These are phyloP conservation scores for Trypoxylon attenuatum DNA, from an alignment of 2,888 invertebrate genomes.

Conservation along the genomic window DNA sequence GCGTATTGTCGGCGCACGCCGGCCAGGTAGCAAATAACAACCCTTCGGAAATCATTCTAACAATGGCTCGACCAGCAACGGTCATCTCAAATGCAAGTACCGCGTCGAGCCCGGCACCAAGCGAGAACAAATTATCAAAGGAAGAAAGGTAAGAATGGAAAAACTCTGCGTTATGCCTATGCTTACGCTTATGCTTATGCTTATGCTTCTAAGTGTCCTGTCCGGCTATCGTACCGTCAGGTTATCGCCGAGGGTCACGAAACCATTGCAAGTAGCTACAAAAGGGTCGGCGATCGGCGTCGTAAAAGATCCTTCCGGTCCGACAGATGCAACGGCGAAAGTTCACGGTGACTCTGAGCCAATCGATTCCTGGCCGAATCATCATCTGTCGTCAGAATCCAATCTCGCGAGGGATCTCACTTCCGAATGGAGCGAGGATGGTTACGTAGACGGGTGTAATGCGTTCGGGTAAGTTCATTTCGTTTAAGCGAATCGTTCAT, in stretches of 20 bases:
- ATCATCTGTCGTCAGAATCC: slow-evolving; percentile 59
- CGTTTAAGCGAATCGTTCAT: neutral
- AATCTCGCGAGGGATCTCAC: slow-evolving; percentile 65
- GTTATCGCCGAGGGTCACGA: slow-evolving; percentile 72
- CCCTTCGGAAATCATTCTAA: slow-evolving; percentile 78
- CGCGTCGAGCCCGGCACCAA: slow-evolving; percentile 77
- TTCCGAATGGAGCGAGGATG: slow-evolving; percentile 69
- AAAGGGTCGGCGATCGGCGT: no score
- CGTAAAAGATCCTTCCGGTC: neutral
- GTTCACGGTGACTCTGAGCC: no score
- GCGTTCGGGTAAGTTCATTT: slow-evolving; percentile 66
- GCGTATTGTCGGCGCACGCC: slow-evolving; percentile 64
- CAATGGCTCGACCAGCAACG: slow-evolving; percentile 81
- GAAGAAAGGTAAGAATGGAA: slow-evolving; percentile 77
- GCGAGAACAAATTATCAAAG: slow-evolving; percentile 77
- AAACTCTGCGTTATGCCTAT: no score
- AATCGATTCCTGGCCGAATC: slow-evolving; percentile 65
- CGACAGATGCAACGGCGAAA: slow-evolving; percentile 53
- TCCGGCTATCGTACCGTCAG: no score
- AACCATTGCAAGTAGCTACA: slow-evolving; percentile 66
- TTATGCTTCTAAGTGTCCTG: no score
- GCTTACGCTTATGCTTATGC: neutral
- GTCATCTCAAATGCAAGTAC: slow-evolving; percentile 81
- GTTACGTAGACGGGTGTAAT: slow-evolving; percentile 62
- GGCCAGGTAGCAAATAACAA: slow-evolving; percentile 69